Evolutionary conservation across 2,888 invertebrate species (phyloP), one percentile per base, ranked within the genome.

Genomic region (Ephialtes manifestator): DNA sequence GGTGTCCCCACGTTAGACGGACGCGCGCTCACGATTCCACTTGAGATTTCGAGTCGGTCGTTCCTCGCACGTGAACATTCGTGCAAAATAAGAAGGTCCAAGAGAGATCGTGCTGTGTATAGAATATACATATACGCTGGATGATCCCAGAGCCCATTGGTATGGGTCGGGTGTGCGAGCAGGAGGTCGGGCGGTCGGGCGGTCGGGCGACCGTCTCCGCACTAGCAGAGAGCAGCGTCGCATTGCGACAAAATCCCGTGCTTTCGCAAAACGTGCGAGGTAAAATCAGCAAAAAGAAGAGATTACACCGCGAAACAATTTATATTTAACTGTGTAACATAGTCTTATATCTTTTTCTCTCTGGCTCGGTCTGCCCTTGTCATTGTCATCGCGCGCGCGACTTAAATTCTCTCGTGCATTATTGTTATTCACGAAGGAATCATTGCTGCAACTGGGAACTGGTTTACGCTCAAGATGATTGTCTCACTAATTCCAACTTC

Each of bases 171-270:
- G 55, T 70, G 24, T 24, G 24, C 24, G n/a, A n/a, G n/a, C n/a
- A n/a, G 63, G 58, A 79, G 80, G n/a, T n/a, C 85, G 58, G 76
- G 51, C 51, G 75, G 18, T 58, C 11, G 31, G 63, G 46, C 53
- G 71, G 53, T 39, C 53, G 63, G 68, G n/a, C n/a, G n/a, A n/a
- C 39, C 46, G 72, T 46, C 72, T 75, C 84, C 67, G 67, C 58
- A 65, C 67, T 39, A 18, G 63, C 48, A 31, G 51, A 13, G 24
- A 80, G n/a, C n/a, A n/a, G 15, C 87, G 86, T 82, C 88, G 86
- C 86, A 86, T 75, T 87, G 87, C 86, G 86, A 86, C 87, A 83
- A 87, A 87, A 87, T 79, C 81, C 65, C 65, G 58, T 28, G 71
- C 78, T 85, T 85, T 83, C 87, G 82, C 81, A 79, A 68, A 77